Base-by-base conservation (phyloP, 2,888 invertebrate genomes). In the Zonitis immaculata region DNA sequence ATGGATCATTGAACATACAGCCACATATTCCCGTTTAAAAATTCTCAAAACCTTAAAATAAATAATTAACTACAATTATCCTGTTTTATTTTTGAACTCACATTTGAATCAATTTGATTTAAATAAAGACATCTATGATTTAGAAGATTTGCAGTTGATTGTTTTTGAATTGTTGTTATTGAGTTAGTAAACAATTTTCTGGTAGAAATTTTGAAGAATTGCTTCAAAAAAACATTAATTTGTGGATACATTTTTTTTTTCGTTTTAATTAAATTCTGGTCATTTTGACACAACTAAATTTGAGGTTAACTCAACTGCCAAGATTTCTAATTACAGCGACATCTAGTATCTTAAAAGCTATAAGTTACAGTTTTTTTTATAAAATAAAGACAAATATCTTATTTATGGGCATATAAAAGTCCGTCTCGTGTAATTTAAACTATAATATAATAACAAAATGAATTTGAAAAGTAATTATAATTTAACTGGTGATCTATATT, bases 1-100 rank as follows among this genome's bases (percentile, higher is more conserved):
- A 42, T 72, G 73, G 18, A 83, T 61, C 51, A 84, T 62, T 1
- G 77, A 70, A 66, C 78, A 78, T n/a, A 81, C 79, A 39, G 83
- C 82, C 63, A 77, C 77, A 60, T 79, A 83, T 72, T 86, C 85
- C 47, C 72, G 77, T 63, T 78, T 60, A 35, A 70, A 53, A n/a
- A 47, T n/a, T 49, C 55, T 59, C 66, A 20, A 58, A 14, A 11
- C 49, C 22, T 57, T 60, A 16, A 27, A 58, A 55, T 28, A 25
- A 43, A n/a, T 3, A 14, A 16, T 35, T 35, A 35, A 9, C 6
- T n/a, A n/a, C n/a, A n/a, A n/a, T n/a, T n/a, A n/a, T n/a, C n/a
- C n/a, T n/a, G n/a, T n/a, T n/a, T n/a, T n/a, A n/a, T 35, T 35
- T 16, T 16, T 1, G 9, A 2, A 35, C 35, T 12, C 8, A 35